Percentiles rank a stretch among this genome's conserved stretches.
phyloP scores from a whole-genome alignment of 2,888 invertebrate genomes.

The Calameuta pallipes region DNA sequence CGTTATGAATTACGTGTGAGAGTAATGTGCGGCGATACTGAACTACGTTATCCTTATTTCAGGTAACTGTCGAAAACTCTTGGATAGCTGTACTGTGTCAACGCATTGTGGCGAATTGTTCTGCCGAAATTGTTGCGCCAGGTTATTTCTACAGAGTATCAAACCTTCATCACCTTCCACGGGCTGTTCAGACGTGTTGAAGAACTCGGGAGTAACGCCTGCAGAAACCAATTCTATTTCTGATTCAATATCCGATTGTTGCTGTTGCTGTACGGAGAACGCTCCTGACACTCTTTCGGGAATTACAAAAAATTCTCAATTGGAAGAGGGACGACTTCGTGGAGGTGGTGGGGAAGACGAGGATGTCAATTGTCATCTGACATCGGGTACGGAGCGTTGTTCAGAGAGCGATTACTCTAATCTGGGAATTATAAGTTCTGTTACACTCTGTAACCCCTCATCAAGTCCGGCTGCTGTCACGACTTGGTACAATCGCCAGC shows the following conservation, averaged over 20 bases:
- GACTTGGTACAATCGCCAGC: conserved; percentile 40
- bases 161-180: conserved; percentile 7
- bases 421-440: conserved; percentile 23
- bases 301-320: conserved; percentile 6
- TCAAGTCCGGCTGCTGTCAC: conserved; percentile 31
- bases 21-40: neutral
- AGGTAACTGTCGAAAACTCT: conserved; percentile 60
- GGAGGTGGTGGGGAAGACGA: conserved; percentile 38
- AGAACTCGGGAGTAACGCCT: neutral
- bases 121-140: conserved; percentile 55
- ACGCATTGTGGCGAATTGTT: conserved; percentile 56
- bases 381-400: conserved; percentile 22
- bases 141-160: conserved; percentile 31
- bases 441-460: conserved; percentile 28
- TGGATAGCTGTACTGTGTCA: conserved; percentile 54
- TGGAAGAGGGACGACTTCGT: conserved; percentile 35
- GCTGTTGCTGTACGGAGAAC: conserved; percentile 24
- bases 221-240: conserved; percentile 17
- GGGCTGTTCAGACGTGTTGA: neutral
- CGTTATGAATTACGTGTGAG: neutral
- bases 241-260: conserved; percentile 30
- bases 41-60: conserved; percentile 12
- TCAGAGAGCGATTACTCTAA: conserved; percentile 28
- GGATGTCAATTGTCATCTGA: conserved; percentile 14
- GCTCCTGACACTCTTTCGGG: conserved; percentile 7